Percentiles rank a stretch among this genome's conserved stretches.
Conservation (phyloP, 35 echinoderm and acorn worm species). For the Nesometra sesokonis region DNA sequence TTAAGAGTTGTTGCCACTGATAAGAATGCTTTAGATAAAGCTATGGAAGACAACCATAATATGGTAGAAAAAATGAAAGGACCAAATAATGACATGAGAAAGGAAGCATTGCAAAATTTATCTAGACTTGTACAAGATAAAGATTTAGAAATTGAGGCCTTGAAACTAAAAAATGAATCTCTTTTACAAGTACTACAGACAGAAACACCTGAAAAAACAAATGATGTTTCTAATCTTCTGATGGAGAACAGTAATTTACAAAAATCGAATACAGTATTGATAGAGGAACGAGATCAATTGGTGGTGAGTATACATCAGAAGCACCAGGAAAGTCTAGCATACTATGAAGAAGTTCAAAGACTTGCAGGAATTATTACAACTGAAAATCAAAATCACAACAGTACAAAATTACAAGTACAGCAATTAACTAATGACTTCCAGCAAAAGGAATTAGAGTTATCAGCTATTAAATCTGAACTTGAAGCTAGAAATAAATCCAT, state of each 20-base stretch:
- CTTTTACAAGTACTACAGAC: slow-evolving; percentile 72
- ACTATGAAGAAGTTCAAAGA: slow-evolving; percentile 98
- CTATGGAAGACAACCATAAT: slow-evolving; percentile 67
- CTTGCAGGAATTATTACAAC: slow-evolving; percentile 53
- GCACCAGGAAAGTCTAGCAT: slow-evolving; percentile 91
- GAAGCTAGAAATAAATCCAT: slow-evolving; percentile 29
- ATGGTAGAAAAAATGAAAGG: slow-evolving; percentile 37
- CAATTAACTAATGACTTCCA: slow-evolving; percentile 29
- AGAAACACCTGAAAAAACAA: slow-evolving; percentile 46
- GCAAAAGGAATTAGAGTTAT: slow-evolving; percentile 24
- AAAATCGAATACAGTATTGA: slow-evolving; percentile 85
- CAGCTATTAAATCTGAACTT: slow-evolving; percentile 19
- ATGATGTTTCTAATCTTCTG: slow-evolving; percentile 58
- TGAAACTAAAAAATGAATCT: slow-evolving; percentile 80
- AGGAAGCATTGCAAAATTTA: slow-evolving; percentile 84
- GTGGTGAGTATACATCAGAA: slow-evolving; percentile 97
- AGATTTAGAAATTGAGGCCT: slow-evolving; percentile 85
- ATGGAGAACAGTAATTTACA: slow-evolving; percentile 62
- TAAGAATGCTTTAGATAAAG: slow-evolving; percentile 87
- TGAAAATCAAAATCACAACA: slow-evolving; percentile 45
- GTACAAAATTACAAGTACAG: slow-evolving; percentile 38
- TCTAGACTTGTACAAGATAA: slow-evolving; percentile 88
- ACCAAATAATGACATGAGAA: slow-evolving; percentile 91
- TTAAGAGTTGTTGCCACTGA: slow-evolving; percentile 69
- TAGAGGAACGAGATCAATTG: slow-evolving; percentile 78